These are phyloP conservation scores for Benitochromis conjunctus DNA, from an alignment of 2,113 vertebrate species.

Conservation along the genomic window DNA sequence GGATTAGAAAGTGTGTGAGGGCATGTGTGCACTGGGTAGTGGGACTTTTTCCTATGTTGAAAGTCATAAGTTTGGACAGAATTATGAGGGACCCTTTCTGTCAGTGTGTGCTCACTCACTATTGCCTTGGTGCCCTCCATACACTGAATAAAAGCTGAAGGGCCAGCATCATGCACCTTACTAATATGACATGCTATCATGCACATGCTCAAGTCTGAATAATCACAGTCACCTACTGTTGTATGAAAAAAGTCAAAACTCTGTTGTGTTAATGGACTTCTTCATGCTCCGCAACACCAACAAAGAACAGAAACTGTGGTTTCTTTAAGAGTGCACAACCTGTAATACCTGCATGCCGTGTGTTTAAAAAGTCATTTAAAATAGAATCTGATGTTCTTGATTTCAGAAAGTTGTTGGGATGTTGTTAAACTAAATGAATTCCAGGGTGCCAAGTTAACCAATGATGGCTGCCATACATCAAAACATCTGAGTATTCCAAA, in stretches of 20 bases:
- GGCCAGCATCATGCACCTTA: neutral
- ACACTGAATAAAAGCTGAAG: slow-evolving; percentile 5
- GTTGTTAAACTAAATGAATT: neutral
- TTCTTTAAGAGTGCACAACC: neutral
- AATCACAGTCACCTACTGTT: neutral
- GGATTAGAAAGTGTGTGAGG: slow-evolving; percentile 46
- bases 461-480: neutral
- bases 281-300: neutral
- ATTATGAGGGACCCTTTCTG: slow-evolving; percentile 30
- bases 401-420: neutral
- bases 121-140: neutral
- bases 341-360: accelerated
- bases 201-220: neutral
- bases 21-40: neutral
- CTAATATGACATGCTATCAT: neutral
- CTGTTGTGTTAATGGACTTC: neutral
- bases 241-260: neutral
- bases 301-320: neutral
- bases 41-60: slow-evolving; percentile 43
- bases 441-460: neutral
- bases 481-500: neutral
- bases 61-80: slow-evolving; percentile 47
- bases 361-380: neutral
- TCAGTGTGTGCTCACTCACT: slow-evolving; percentile 35
- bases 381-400: neutral